Conservation (phyloP, 2,113 vertebrate genomes). For the Rhabdomys dilectus region DNA sequence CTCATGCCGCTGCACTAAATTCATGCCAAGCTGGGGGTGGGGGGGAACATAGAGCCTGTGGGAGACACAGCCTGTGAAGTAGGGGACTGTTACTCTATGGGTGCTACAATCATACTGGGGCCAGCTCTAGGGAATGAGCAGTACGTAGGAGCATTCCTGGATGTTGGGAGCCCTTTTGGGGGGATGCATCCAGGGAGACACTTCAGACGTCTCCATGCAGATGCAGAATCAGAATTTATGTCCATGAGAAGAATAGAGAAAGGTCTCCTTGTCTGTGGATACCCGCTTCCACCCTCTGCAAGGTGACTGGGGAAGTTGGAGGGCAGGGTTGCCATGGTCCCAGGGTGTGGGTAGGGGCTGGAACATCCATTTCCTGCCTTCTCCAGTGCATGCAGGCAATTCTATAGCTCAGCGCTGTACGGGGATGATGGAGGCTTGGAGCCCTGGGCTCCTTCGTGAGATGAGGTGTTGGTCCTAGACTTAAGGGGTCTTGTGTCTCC, state of each 20-base stretch:
- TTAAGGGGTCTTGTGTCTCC: not conserved
- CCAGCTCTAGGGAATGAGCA: not conserved
- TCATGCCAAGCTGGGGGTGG: not conserved
- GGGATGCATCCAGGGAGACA: not conserved
- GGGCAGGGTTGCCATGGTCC: not conserved
- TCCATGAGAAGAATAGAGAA: not conserved
- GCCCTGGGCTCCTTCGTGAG: not conserved
- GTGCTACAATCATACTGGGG: fast-evolving
- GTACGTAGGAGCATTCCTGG: not conserved
- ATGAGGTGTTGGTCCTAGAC: not conserved
- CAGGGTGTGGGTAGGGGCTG: not conserved
- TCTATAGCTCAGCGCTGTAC: not conserved
- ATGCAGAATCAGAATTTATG: not conserved
- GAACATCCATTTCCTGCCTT: fast-evolving
- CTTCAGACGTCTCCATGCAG: too few species aligned
- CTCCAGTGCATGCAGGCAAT: not conserved
- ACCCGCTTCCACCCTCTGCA: too few species aligned
- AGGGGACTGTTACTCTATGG: fast-evolving
- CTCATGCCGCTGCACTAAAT: not conserved
- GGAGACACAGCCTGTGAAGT: not conserved
- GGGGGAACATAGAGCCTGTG: not conserved
- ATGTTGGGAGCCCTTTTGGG: not conserved
- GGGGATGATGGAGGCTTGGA: not conserved
- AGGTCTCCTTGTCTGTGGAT: not conserved
- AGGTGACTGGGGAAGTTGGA: fast-evolving